These are phyloP conservation scores for Morphnarchus princeps DNA, from an alignment of 2,113 vertebrate genomes.

Conservation along the genomic window DNA sequence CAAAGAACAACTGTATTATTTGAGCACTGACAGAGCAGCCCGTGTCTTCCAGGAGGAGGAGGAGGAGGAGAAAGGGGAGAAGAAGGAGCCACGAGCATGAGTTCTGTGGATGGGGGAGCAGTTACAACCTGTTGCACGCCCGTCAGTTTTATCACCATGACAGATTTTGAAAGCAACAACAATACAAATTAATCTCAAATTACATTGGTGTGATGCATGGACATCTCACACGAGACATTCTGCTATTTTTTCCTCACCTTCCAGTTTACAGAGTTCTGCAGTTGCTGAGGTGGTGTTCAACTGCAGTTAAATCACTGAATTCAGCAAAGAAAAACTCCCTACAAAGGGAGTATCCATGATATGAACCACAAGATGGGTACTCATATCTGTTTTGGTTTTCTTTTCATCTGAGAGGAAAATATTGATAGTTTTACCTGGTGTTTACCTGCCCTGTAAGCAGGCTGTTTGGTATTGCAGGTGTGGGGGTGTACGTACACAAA, in stretches of 20 bases:
- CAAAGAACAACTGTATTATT: background rate
- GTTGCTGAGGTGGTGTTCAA: background rate
- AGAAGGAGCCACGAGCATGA: background rate
- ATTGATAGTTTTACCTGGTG: background rate
- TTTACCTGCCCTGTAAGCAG: background rate
- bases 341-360: background rate
- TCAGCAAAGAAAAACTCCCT: background rate
- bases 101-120: background rate
- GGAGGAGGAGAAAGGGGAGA: background rate
- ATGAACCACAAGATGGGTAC: background rate
- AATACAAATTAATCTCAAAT: background rate
- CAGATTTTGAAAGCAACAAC: background rate
- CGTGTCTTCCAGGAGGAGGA: background rate
- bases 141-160: rapidly evolving
- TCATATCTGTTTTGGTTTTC: background rate
- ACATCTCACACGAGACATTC: background rate
- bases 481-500: background rate
- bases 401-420: background rate
- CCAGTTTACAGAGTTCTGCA: background rate
- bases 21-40: background rate
- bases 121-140: background rate
- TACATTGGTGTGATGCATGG: background rate
- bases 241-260: background rate
- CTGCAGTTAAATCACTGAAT: background rate
- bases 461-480: background rate